Evolutionary conservation across 2,888 invertebrate species (phyloP), one percentile per base, ranked within the genome.

Genomic region (Hipparchia sbordonii): DNA sequence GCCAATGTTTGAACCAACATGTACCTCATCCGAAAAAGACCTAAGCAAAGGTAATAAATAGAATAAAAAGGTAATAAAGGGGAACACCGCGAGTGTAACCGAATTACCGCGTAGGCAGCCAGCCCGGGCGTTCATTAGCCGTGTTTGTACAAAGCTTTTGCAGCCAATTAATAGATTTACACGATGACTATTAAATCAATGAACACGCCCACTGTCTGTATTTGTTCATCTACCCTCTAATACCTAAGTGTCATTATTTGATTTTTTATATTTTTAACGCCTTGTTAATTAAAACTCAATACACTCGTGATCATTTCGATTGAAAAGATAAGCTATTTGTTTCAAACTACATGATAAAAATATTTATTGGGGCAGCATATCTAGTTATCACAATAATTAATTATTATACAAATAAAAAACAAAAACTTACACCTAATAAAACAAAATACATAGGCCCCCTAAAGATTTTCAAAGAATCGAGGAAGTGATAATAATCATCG

Each of bases 91-190:
- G 82, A 82, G 78, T 78, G 79, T 90, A 90, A 90, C 84, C 81
- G 74, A 85, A 87, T 90, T 89, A 90, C 84, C 80, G 61, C 77
- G 76, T 72, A 78, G 79, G 80, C 78, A 77, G 79, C 67, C 72
- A 74, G 76, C 71, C 74, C 75, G 74, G 74, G 78, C 87, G 84
- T 89, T 91, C 90, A 91, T 91, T 90, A 90, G 88, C 77, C 76
- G 67, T 88, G 87, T 90, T 90, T 90, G 88, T 84, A 82, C 82
- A 84, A 87, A 83, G 86, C 85, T 85, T 87, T 86, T 80, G 81
- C 82, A 76, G 76, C 77, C 81, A 84, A 85, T 84, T 83, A 87
- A 89, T 87, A 86, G 85, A 85, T 88, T 86, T 87, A 86, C 83
- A 84, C 82, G 79, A 70, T 69, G 80, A 80, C 81, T 86, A 85